These are phyloP conservation scores for Lepeophtheirus salmonis DNA, from an alignment of 1,140 invertebrate species.

Conservation along the genomic window DNA sequence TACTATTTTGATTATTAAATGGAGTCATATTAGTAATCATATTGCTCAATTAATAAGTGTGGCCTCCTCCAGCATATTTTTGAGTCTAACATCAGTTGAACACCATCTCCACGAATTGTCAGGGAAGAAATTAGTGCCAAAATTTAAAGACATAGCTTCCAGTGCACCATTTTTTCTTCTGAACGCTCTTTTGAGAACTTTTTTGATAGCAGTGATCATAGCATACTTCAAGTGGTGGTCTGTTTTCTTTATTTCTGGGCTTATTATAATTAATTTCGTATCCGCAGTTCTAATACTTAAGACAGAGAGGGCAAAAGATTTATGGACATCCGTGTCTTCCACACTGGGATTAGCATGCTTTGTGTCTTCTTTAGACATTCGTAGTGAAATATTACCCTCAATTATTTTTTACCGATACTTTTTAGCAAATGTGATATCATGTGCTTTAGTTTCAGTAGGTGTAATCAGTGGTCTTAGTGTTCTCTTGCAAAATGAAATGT, in stretches of 20 bases:
- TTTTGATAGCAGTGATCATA: neutral
- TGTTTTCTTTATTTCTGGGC: neutral
- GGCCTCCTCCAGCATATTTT: neutral
- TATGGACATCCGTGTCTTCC: neutral
- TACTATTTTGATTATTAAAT: neutral
- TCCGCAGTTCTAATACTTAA: neutral
- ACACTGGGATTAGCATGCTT: neutral
- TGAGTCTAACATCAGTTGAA: neutral
- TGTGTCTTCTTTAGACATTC: neutral
- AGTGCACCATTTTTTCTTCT: neutral
- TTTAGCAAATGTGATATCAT: neutral
- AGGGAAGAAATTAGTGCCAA: neutral
- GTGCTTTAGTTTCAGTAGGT: neutral
- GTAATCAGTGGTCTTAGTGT: neutral
- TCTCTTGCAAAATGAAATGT: neutral
- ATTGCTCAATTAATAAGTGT: neutral
- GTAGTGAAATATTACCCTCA: neutral
- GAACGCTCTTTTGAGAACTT: neutral
- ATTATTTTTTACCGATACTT: neutral
- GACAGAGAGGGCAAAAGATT: neutral
- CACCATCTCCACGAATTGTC: neutral
- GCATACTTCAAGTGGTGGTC: neutral
- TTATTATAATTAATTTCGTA: neutral
- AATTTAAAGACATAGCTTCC: neutral
- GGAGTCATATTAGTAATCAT: neutral